A percentile compares a stretch with the other conserved stretches of the same genome.
Conservation (phyloP, 2,888 invertebrate species). For the Arge pagana region DNA sequence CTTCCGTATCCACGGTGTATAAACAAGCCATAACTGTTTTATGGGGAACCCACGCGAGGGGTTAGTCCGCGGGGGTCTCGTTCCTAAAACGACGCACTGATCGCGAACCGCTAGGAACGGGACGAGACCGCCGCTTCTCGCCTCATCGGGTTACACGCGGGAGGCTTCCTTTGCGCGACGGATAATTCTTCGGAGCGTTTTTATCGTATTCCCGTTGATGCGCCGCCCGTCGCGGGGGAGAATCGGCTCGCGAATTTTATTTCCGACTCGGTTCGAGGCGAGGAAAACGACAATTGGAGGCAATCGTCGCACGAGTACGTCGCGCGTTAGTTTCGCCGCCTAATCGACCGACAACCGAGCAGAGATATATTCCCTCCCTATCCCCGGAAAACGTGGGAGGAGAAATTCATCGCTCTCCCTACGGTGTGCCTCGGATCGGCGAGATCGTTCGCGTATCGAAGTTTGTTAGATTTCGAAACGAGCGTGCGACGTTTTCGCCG, state of each 20-base stretch:
- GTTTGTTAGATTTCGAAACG: no score
- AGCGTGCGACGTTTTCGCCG: no score
- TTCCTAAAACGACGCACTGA: constrained; percentile 2
- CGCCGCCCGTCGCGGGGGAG: constrained; percentile 22
- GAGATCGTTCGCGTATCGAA: no score
- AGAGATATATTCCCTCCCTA: no score
- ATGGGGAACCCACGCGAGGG: constrained; percentile 36
- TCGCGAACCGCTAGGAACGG: constrained; percentile 2
- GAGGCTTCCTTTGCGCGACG: constrained; percentile 39
- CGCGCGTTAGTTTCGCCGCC: constrained; percentile 24
- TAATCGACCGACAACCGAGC: no score
- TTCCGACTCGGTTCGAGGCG: constrained; percentile 34
- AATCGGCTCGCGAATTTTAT: no score
- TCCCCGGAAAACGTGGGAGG: no score
- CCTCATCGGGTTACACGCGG: constrained; percentile 31
- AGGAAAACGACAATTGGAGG: constrained; percentile 34
- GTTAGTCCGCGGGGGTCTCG: constrained; percentile 25
- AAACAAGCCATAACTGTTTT: constrained; percentile 53
- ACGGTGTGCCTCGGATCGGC: no score
- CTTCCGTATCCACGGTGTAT: constrained; percentile 43
- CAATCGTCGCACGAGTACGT: constrained; percentile 34
- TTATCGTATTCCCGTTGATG: constrained; percentile 37
- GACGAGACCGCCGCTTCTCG: no score
- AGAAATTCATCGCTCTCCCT: no score
- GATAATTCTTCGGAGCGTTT: constrained; percentile 44